Percentiles rank a stretch among this genome's conserved stretches.
These are phyloP conservation scores for Liasis olivaceus DNA, from an alignment of 2,797 vertebrate species.

Conservation along the genomic window DNA sequence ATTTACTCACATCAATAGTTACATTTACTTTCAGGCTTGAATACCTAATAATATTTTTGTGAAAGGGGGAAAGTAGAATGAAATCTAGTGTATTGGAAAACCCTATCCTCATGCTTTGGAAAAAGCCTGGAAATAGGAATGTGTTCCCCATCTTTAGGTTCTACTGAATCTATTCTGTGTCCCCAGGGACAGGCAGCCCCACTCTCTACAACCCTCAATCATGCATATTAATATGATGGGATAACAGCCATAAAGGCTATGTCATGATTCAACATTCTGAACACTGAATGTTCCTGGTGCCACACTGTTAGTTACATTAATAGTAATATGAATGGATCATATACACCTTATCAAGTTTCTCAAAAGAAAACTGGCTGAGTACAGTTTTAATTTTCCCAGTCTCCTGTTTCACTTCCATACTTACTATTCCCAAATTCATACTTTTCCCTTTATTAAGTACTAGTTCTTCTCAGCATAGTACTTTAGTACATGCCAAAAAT, in stretches of 20 bases:
- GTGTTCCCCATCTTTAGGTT: not conserved
- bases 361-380: not conserved
- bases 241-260: not conserved
- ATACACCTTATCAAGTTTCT: not conserved
- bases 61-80: not conserved
- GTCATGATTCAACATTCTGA: not conserved
- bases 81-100: not conserved
- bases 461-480: not conserved
- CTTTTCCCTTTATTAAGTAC: no score
- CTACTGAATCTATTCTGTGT: not conserved
- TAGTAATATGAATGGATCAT: not conserved
- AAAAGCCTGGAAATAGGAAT: not conserved
- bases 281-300: not conserved
- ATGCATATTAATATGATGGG: not conserved
- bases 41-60: not conserved
- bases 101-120: not conserved
- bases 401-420: not conserved
- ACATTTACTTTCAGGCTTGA: not conserved
- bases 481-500: not conserved
- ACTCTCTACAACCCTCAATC: not conserved
- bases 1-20: not conserved
- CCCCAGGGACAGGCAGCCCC: not conserved
- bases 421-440: not conserved
- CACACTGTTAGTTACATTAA: not conserved
- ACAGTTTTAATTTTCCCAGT: not conserved